A percentile compares a stretch with the other conserved stretches of the same genome.
Conservation (phyloP, 1,140 invertebrate species). For the Archegozetes longisetosus region DNA sequence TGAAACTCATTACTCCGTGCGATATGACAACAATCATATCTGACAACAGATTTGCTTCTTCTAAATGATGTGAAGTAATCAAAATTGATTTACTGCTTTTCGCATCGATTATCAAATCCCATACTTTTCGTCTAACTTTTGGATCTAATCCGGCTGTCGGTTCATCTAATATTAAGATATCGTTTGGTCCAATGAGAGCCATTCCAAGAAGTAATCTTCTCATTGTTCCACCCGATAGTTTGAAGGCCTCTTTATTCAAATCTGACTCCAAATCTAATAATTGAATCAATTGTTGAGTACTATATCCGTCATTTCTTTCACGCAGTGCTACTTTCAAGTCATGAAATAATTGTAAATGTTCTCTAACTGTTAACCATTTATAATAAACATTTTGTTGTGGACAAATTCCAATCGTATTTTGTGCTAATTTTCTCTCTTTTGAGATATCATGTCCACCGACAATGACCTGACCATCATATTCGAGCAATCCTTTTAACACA, state of each 20-base stretch:
- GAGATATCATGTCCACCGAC: too few species aligned
- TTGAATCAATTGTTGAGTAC: background rate
- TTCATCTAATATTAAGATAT: constrained; percentile 31
- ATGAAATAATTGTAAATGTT: too few species aligned
- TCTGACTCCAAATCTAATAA: background rate
- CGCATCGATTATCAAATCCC: constrained; percentile 40
- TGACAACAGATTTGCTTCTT: constrained; percentile 26
- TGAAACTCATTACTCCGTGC: constrained; percentile 3
- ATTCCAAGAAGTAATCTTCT: constrained; percentile 36
- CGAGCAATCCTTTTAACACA: too few species aligned
- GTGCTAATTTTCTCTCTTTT: too few species aligned
- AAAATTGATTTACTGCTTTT: constrained; percentile 41
- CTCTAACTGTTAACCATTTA: background rate
- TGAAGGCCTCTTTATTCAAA: too few species aligned
- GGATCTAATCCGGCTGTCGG: constrained; percentile 35
- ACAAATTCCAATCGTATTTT: background rate
- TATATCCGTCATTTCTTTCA: too few species aligned
- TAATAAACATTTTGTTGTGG: background rate
- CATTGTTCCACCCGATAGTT: background rate
- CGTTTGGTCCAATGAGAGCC: constrained; percentile 32
- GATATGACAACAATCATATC: constrained; percentile 25
- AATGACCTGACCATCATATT: too few species aligned
- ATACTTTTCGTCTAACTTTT: constrained; percentile 30
- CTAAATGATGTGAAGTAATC: constrained; percentile 26
- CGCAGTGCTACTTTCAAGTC: too few species aligned